phyloP scores from a whole-genome alignment of 2,113 vertebrate species.

The Quiscalus mexicanus region DNA sequence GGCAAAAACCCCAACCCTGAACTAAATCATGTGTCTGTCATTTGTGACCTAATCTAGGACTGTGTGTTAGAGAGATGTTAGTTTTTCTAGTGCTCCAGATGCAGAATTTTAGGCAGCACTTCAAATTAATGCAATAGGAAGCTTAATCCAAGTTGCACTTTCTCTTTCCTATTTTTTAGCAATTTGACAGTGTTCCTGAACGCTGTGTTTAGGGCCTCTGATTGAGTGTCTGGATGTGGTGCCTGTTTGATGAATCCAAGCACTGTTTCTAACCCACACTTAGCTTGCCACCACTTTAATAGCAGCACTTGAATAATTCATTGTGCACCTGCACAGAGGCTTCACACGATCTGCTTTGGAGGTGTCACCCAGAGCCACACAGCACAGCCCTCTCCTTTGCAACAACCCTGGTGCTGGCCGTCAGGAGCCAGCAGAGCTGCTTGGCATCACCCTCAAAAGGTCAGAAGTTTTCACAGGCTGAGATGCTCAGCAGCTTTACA shows the following conservation, averaged over 20 bases:
- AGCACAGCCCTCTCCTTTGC: background rate
- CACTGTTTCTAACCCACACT: background rate
- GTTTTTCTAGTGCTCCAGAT: background rate
- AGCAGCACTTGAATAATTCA: background rate
- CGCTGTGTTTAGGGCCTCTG: background rate
- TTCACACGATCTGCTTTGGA: background rate
- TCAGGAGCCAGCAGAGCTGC: background rate
- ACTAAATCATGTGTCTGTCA: no score
- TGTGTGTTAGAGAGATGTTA: background rate
- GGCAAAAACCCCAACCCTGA: accelerated
- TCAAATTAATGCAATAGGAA: background rate
- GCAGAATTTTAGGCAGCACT: background rate
- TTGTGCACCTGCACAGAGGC: background rate
- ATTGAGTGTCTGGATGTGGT: background rate
- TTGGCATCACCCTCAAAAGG: background rate
- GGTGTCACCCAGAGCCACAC: background rate
- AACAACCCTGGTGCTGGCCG: background rate
- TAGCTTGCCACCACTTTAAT: background rate
- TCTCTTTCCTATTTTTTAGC: background rate
- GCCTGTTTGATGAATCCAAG: background rate
- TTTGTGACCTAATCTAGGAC: background rate
- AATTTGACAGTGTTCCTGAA: background rate
- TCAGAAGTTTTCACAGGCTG: background rate
- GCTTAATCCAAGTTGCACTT: background rate
- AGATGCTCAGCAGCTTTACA: background rate